Percentiles rank a stretch among this genome's conserved stretches.
Evolutionary conservation across 2,113 vertebrate species (phyloP).

Genomic region (Prunella himalayana): DNA sequence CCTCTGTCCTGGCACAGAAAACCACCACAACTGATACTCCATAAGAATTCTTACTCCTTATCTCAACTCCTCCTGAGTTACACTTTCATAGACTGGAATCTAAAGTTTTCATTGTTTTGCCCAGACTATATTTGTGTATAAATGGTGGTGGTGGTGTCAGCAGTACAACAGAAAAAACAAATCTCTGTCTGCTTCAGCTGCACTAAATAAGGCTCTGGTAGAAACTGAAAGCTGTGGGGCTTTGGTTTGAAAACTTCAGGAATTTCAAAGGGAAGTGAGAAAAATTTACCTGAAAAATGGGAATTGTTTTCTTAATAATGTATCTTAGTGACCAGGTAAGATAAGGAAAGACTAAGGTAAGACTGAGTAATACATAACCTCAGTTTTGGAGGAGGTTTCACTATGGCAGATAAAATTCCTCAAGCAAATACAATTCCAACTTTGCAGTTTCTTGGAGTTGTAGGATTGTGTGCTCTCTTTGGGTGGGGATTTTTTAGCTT

Average conservation of each 20-base stretch:
- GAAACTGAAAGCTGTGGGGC: neutral
- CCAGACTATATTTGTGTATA: neutral
- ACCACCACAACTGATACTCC: neutral
- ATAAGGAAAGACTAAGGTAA: neutral
- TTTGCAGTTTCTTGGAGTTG: neutral
- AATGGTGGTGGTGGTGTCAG: neutral
- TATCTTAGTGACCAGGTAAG: neutral
- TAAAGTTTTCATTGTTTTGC: neutral
- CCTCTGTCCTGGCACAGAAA: neutral
- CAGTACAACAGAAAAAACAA: neutral
- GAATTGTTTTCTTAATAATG: neutral
- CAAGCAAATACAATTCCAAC: neutral
- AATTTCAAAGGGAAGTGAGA: neutral
- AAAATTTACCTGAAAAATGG: neutral
- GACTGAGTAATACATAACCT: neutral
- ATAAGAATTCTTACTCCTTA: neutral
- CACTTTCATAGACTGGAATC: neutral
- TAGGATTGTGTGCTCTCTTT: neutral
- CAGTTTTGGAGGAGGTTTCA: neutral
- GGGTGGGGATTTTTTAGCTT: neutral
- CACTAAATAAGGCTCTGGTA: neutral
- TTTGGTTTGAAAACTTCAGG: neutral
- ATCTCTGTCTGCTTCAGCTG: neutral
- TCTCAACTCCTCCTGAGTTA: neutral
- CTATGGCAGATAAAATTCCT: neutral